Base-by-base conservation (phyloP, 2,797 vertebrate genomes). In the Danionella dracula region DNA sequence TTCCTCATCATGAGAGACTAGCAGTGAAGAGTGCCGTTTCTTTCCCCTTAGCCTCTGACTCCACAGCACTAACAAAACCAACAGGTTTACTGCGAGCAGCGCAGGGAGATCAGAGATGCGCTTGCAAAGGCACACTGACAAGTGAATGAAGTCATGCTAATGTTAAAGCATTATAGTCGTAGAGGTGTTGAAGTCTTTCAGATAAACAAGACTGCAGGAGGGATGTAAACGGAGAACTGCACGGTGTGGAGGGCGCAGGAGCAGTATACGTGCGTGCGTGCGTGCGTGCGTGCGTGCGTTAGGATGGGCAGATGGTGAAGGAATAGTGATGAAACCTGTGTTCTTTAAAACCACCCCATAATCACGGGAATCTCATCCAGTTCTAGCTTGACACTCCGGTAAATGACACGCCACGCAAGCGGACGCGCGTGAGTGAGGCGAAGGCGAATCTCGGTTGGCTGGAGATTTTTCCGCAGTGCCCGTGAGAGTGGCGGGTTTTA, bases 391-490 rank as follows among this genome's bases (percentile, higher is more conserved):
- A 34, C 10, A 11, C n/a, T 17, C 6, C 8, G 16, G 4, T 8
- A 2, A 57, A 57, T 5, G 21, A 41, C 5, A 3, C 23, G 23
- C n/a, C n/a, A 48, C 51, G 37, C 9, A 15, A 37, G 21, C 40
- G 17, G 7, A 31, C 7, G 2, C 2, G 11, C 21, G 40, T 35
- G 20, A 46, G 37, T 4, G 10, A 38, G 16, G 16, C 3, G 8
- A 55, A 53, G 41, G 15, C 19, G 38, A 53, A 59, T 51, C 21
- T 49, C 45, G 21, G 49, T 65, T 53, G 58, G 40, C 49, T 44
- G 42, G 62, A 66, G 41, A 62, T 68, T 75, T 83, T 84, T 85
- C 84, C 81, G 86, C 86, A 87, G 83, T 83, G 84, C 77, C 73
- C 78, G 81, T 48, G 71, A 68, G 40, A 37, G 38, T 37, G 38